Base-by-base conservation (phyloP, 53 echinoderm and acorn worm species). In the Echinarachnius parma region DNA sequence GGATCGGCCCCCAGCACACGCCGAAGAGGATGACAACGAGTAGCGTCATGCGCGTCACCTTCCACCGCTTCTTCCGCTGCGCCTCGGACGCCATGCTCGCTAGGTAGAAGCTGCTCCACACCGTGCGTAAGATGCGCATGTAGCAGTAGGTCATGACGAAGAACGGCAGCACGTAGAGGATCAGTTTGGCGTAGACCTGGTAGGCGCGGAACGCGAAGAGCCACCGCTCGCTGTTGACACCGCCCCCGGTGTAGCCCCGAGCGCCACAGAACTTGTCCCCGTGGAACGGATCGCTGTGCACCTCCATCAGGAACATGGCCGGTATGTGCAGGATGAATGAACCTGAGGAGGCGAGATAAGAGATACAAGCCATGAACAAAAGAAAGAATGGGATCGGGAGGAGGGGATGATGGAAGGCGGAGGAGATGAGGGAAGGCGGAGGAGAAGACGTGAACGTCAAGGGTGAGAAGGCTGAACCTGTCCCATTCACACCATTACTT, bases 1-100 rank as follows among this genome's bases (percentile, higher is more conserved):
- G 93, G 64, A 93, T 76, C 3, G 93, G 93, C 19, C 93, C 90
- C 93, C 93, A 93, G 59, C 93, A 93, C 7, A 93, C 66, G 0
- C 89, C 93, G 48, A 93, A 93, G 1, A 93, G 60, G 14, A 93
- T 79, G 14, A 93, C 93, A 0, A 93, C 93, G 10, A 90, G 70
- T 15, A 93, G 83, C 4, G 89, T 89, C 93, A 93, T 93, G 21
- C 90, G 83, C 16, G 93, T 93, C 16, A 93, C 83, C 71, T 90
- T 90, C 77, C 86, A 83, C 31, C 86, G 76, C 42, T 86, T 90
- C 24, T 76, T 79, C 15, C 89, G 75, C 52, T 82, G 83, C 20
- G 82, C 78, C 45, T 86, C 67, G 9, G 79, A 74, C 3, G 83
- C 75, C 36, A 82, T 62, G 13, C 86, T 78, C 19, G 80, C 80